Percentiles rank a stretch among this genome's conserved stretches.
Evolutionary conservation across 2,113 vertebrate species (phyloP).

Genomic region (Eonycteris spelaea): DNA sequence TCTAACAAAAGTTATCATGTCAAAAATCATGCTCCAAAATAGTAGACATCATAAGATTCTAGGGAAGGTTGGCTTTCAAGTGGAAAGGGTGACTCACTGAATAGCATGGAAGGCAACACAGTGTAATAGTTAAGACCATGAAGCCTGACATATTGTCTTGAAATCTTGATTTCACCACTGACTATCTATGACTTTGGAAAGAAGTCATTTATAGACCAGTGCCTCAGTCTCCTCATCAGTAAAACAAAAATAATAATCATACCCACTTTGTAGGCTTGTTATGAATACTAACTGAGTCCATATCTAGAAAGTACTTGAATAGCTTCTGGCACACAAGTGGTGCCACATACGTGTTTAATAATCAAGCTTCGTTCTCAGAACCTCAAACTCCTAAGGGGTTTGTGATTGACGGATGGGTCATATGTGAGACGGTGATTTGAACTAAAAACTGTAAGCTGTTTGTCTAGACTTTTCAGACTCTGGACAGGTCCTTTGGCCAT

Average conservation of each 20-base stretch:
- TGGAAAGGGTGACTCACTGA: not conserved
- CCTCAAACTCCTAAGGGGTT: not conserved
- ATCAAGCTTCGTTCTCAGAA: not conserved
- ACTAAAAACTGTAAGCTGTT: not conserved
- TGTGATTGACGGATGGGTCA: not conserved
- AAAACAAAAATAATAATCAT: not conserved
- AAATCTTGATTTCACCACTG: not conserved
- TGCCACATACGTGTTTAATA: not conserved
- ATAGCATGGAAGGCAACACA: not conserved
- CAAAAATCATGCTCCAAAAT: not conserved
- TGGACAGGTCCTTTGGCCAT: not conserved
- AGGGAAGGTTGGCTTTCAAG: not conserved
- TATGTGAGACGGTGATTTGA: not conserved
- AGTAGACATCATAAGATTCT: not conserved
- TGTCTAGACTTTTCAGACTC: not conserved
- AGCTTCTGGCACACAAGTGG: not conserved
- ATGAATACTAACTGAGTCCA: not conserved
- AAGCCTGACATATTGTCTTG: not conserved
- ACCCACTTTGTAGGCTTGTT: not conserved
- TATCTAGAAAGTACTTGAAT: not conserved
- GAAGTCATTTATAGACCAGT: not conserved
- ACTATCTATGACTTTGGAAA: not conserved
- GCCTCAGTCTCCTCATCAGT: not conserved
- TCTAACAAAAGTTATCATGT: not conserved
- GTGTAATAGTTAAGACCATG: not conserved